These are phyloP conservation scores for Agrochola litura DNA, from an alignment of 2,888 invertebrate species.

Conservation along the genomic window DNA sequence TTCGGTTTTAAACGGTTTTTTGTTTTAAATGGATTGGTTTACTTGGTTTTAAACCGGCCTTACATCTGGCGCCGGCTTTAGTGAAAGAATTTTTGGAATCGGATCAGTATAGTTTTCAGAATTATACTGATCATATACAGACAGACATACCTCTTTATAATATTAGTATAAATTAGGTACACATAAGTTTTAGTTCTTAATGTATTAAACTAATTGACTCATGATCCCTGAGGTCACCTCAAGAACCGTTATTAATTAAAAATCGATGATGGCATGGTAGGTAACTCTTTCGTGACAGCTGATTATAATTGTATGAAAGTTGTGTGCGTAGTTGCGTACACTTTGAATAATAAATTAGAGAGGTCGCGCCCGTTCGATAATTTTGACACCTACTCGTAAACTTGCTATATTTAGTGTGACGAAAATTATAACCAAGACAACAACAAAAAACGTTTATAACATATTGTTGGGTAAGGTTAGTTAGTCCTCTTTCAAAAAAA, in stretches of 20 bases:
- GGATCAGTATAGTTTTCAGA: too few relatives aligned
- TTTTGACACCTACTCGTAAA: constrained; percentile 13
- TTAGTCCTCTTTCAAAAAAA: too few relatives aligned
- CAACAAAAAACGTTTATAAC: background rate
- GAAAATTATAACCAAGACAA: background rate
- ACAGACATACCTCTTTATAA: too few relatives aligned
- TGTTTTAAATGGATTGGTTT: too few relatives aligned
- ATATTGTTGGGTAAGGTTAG: background rate
- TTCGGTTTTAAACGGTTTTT: too few relatives aligned
- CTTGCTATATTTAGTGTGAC: background rate
- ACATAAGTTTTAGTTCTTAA: background rate
- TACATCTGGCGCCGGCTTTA: too few relatives aligned
- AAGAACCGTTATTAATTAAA: background rate
- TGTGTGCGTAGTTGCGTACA: background rate
- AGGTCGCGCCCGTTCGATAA: background rate
- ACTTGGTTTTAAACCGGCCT: too few relatives aligned
- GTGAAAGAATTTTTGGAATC: too few relatives aligned
- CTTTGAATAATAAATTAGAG: constrained; percentile 19
- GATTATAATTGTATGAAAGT: constrained; percentile 24
- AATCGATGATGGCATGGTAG: background rate
- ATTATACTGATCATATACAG: too few relatives aligned
- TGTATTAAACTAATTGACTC: background rate
- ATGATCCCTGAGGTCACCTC: background rate
- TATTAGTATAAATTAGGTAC: background rate
- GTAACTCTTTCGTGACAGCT: background rate